Conservation (phyloP, 2,113 vertebrate genomes). For the Elachura formosa region DNA sequence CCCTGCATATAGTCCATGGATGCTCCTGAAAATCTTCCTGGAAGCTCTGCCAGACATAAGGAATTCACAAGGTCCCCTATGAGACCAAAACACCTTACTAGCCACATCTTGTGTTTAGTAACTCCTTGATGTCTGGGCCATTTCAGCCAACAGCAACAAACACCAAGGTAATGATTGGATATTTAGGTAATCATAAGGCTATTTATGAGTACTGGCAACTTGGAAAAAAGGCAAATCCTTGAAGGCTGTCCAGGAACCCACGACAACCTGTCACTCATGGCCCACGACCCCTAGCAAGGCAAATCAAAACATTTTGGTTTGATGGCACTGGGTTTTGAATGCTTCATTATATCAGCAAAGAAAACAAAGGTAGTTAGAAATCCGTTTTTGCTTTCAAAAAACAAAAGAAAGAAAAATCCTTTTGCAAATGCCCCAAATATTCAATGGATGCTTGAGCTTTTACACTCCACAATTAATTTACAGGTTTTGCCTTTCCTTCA, state of each 20-base stretch:
- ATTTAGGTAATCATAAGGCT: too few relatives aligned
- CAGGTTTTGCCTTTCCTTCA: neutral
- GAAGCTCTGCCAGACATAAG: neutral
- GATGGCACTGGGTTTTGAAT: neutral
- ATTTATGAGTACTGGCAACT: neutral
- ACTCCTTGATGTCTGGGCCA: fast-evolving
- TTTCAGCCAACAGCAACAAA: neutral
- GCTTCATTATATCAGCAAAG: fast-evolving
- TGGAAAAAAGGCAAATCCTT: neutral
- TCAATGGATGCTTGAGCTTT: neutral
- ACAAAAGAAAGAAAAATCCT: neutral
- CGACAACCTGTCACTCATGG: neutral
- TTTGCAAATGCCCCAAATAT: neutral
- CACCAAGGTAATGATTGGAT: neutral
- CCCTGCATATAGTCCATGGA: neutral
- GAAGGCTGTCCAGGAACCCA: neutral
- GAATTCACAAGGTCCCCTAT: fast-evolving
- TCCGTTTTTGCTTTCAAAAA: neutral
- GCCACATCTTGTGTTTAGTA: neutral
- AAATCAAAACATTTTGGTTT: neutral
- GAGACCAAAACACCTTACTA: neutral
- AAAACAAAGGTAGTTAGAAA: neutral
- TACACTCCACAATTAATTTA: neutral
- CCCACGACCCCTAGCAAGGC: neutral
- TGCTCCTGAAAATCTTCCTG: neutral